Conservation (phyloP, 2,888 invertebrate genomes). For the Leptinotarsa haldemani region DNA sequence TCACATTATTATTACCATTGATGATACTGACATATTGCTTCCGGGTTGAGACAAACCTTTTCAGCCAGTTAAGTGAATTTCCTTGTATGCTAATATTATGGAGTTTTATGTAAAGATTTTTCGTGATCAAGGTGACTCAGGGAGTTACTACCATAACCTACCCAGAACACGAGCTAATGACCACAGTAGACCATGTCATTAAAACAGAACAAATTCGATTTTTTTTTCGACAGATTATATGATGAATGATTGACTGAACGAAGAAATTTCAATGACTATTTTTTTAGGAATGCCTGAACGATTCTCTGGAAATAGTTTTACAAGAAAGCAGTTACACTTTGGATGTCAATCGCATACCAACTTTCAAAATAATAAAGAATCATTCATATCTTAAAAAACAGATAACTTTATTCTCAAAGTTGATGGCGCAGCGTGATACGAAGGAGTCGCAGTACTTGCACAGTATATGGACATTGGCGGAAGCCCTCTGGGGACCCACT, state of each 20-base stretch:
- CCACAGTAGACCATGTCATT: no score
- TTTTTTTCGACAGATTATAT: no score
- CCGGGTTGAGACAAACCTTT: no score
- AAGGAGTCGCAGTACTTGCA: slow-evolving; percentile 65
- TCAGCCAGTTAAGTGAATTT: no score
- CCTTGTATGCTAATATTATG: no score
- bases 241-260: slow-evolving; percentile 3
- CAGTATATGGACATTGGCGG: slow-evolving; percentile 80
- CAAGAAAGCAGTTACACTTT: slow-evolving; percentile 50
- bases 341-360: slow-evolving; percentile 52
- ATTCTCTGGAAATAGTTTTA: slow-evolving; percentile 52
- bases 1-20: no score
- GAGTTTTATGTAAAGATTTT: no score
- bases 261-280: slow-evolving; percentile 18
- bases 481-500: slow-evolving; percentile 87
- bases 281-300: slow-evolving; percentile 48
- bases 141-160: no score
- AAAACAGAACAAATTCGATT: no score
- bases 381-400: slow-evolving; percentile 52
- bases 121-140: no score
- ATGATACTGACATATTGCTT: no score
- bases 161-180: no score
- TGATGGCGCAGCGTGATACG: slow-evolving; percentile 44
- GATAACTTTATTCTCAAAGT: slow-evolving; percentile 51
- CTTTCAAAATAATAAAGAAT: slow-evolving; percentile 52